Conservation (phyloP, 2,113 vertebrate genomes). For the Aptenodytes patagonicus region DNA sequence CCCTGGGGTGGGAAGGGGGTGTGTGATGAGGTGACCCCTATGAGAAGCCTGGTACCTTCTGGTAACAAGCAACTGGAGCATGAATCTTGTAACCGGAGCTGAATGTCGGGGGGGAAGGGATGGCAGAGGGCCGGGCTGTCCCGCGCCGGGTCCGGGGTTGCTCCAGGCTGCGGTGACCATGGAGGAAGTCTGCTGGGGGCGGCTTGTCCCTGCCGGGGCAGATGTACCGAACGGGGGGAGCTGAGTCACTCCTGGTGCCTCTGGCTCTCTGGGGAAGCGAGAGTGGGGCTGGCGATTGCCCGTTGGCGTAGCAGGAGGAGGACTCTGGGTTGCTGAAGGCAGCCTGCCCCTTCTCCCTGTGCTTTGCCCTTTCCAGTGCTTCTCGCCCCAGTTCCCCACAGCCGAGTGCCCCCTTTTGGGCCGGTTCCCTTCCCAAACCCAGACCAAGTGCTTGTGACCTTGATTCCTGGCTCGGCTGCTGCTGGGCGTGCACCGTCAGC, state of each 20-base stretch:
- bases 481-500: accelerated
- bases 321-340: accelerated
- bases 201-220: not conserved
- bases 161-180: accelerated
- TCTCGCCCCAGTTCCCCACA: accelerated
- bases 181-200: not conserved
- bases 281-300: accelerated
- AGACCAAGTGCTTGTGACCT: accelerated
- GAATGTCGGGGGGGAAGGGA: not conserved
- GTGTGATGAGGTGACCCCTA: not conserved
- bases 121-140: not conserved
- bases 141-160: accelerated
- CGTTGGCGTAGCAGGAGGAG: accelerated
- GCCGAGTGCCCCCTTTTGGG: not conserved
- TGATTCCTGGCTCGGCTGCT: accelerated
- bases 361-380: not conserved
- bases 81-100: slow-evolving; percentile 11
- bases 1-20: not conserved
- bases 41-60: not conserved
- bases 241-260: accelerated
- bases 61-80: not conserved
- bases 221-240: accelerated
- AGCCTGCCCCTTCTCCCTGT: not conserved
- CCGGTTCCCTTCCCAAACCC: not conserved
- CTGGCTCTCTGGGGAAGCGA: not conserved